Evolutionary conservation across 2,888 invertebrate genomes (phyloP).

Genomic region (Prosapia bicincta): DNA sequence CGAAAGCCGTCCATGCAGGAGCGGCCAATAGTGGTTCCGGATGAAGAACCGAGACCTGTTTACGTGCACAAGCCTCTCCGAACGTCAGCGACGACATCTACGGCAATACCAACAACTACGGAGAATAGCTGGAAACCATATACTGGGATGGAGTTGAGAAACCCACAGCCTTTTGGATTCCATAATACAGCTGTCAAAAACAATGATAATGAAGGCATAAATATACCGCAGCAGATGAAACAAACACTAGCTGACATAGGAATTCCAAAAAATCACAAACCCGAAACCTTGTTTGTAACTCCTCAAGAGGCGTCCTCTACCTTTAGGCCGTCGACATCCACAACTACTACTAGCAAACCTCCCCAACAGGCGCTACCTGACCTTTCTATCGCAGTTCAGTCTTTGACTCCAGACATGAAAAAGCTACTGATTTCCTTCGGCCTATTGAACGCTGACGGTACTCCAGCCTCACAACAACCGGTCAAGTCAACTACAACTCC

Average conservation of each 20-base stretch:
- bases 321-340: background rate
- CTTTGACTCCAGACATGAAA: conserved; percentile 43
- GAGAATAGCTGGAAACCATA: conserved; percentile 13
- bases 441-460: conserved; percentile 38
- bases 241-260: background rate
- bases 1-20: conserved; percentile 21
- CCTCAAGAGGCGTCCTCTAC: conserved; percentile 2
- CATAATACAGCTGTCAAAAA: background rate
- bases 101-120: conserved; percentile 14
- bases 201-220: conserved; percentile 4
- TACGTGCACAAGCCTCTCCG: conserved; percentile 32
- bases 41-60: conserved; percentile 31
- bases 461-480: background rate
- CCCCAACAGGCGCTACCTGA: conserved; percentile 25
- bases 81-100: conserved; percentile 37
- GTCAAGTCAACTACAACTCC: conserved; percentile 12
- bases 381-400: conserved; percentile 37
- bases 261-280: conserved; percentile 18
- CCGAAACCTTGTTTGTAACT: conserved; percentile 20
- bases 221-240: conserved; percentile 14
- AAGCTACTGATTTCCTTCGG: conserved; percentile 50
- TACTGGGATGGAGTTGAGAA: background rate
- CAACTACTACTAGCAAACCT: conserved; percentile 7
- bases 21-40: conserved; percentile 4
- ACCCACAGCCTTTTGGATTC: background rate